Percentiles rank a stretch among this genome's conserved stretches.
Conservation (phyloP, 1,140 invertebrate species). For the Sarcophaga peregrina region DNA sequence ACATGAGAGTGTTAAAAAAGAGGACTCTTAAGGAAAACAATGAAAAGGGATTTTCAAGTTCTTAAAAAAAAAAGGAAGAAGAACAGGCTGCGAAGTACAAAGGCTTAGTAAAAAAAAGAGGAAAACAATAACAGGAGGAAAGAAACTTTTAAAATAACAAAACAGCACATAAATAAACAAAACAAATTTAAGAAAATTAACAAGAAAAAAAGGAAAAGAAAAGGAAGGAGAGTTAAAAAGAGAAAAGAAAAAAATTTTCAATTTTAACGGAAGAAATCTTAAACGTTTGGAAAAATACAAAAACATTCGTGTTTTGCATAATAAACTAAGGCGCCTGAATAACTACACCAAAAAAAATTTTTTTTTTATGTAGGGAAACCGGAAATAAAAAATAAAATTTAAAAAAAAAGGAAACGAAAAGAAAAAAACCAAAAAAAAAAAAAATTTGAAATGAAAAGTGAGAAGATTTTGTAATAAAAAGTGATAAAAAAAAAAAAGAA, state of each 20-base stretch:
- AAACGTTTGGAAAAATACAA: constrained; percentile 35
- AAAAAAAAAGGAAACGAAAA: background rate
- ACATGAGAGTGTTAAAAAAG: background rate
- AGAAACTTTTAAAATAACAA: background rate
- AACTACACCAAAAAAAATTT: background rate
- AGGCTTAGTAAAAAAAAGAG: background rate
- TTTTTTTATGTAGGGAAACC: no score
- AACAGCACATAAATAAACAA: no score
- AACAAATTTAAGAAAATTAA: background rate
- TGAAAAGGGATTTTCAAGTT: background rate
- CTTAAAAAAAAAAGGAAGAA: background rate
- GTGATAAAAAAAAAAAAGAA: background rate
- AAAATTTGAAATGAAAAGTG: background rate
- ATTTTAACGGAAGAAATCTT: constrained; percentile 28
- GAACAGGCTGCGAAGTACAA: no score
- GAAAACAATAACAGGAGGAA: background rate
- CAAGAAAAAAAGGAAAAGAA: no score
- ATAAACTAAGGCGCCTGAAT: background rate
- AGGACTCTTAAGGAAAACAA: constrained; percentile 6
- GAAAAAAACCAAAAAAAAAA: constrained; percentile 12
- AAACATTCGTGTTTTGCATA: constrained; percentile 27
- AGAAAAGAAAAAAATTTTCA: background rate
- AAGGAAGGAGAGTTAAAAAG: background rate
- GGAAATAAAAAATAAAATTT: no score
- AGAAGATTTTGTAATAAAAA: background rate